phyloP scores from a whole-genome alignment of 1,140 invertebrate genomes.

The Conus ventricosus region DNA sequence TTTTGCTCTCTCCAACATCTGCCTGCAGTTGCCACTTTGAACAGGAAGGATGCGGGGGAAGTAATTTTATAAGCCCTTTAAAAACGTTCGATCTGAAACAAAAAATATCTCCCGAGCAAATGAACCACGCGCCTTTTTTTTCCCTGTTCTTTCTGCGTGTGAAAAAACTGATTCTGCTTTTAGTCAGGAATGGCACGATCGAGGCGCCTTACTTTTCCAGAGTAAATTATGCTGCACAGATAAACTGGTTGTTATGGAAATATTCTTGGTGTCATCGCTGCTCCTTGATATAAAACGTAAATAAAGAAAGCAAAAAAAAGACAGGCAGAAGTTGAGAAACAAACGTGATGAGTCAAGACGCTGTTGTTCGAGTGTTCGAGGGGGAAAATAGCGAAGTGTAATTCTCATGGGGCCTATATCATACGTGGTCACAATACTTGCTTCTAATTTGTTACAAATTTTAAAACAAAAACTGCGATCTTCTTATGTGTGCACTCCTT shows the following conservation, averaged over 20 bases:
- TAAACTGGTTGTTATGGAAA: background rate
- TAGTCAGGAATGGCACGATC: background rate
- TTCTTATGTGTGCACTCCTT: too few relatives aligned
- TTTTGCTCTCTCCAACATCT: background rate
- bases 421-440: too few relatives aligned
- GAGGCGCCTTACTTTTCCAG: too few relatives aligned
- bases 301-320: too few relatives aligned
- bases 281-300: background rate
- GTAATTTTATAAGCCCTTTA: background rate
- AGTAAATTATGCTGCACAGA: background rate
- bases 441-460: too few relatives aligned
- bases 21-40: background rate
- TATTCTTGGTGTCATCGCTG: background rate
- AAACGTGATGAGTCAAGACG: too few relatives aligned
- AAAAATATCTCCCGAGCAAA: background rate
- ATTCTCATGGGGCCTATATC: too few relatives aligned
- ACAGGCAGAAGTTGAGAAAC: too few relatives aligned
- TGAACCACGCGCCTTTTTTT: background rate
- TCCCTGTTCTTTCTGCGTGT: background rate
- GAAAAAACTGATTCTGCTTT: background rate
- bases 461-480: too few relatives aligned
- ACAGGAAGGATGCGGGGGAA: background rate
- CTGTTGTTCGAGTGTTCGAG: too few relatives aligned
- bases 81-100: background rate
- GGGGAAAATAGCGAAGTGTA: too few relatives aligned